phyloP scores from a whole-genome alignment of 2,113 vertebrate species.

The Neopipo cinnamomea region DNA sequence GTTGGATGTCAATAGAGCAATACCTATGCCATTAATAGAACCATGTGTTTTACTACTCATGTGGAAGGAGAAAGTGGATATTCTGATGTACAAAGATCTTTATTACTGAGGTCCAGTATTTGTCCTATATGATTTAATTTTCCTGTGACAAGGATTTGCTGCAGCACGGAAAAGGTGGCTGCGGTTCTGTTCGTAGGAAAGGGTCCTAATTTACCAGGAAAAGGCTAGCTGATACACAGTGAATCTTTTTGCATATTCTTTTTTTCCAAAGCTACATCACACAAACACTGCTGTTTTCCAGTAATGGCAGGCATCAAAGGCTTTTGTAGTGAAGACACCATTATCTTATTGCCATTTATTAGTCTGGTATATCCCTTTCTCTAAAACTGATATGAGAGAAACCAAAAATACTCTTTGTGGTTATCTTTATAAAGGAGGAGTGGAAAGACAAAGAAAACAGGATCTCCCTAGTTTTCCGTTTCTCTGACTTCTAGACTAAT shows the following conservation, averaged over 20 bases:
- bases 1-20: neutral
- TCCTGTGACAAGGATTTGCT: neutral
- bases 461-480: neutral
- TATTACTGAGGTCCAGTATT: neutral
- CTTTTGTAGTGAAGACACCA: neutral
- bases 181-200: neutral
- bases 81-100: neutral
- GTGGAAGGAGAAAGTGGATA: neutral
- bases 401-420: neutral
- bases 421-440: neutral
- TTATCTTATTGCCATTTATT: neutral
- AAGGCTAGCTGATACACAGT: neutral
- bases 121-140: neutral
- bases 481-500: neutral
- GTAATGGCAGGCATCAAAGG: accelerated
- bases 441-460: neutral
- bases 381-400: neutral
- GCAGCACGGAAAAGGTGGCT: neutral
- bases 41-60: accelerated
- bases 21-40: accelerated
- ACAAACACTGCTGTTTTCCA: neutral
- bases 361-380: neutral
- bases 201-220: neutral
- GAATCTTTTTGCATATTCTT: neutral
- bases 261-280: accelerated